Percentiles rank a stretch among this genome's conserved stretches.
These are phyloP conservation scores for Danaus plexippus DNA, from an alignment of 1,140 invertebrate species.

Conservation along the genomic window DNA sequence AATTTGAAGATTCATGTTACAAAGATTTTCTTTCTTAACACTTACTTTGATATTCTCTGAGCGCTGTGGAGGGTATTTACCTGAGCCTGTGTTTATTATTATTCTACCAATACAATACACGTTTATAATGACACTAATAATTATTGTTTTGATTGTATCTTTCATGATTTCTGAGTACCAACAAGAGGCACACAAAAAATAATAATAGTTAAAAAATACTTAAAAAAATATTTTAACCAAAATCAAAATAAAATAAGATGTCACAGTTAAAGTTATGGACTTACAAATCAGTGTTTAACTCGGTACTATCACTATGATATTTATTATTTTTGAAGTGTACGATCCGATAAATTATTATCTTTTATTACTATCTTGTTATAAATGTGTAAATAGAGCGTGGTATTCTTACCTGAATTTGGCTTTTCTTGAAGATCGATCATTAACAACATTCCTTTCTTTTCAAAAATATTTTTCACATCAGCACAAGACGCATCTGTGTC, in stretches of 20 bases:
- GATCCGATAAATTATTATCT: conserved; percentile 29
- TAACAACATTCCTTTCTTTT: conserved; percentile 59
- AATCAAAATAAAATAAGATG: conserved; percentile 1
- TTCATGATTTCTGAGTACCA: background rate
- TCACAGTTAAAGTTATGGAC: background rate
- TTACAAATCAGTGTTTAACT: too few relatives aligned
- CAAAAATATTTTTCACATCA: conserved; percentile 57
- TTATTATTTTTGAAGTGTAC: too few relatives aligned
- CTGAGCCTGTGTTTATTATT: too few relatives aligned
- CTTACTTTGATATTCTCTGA: too few relatives aligned
- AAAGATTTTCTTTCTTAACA: too few relatives aligned
- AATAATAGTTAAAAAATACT: conserved; percentile 1
- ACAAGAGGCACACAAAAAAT: background rate
- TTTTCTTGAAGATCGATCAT: conserved; percentile 52
- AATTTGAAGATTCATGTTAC: too few relatives aligned
- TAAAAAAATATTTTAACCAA: conserved; percentile 3
- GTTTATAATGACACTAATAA: background rate
- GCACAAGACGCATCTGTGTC: conserved; percentile 52
- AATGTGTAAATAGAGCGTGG: conserved; percentile 37
- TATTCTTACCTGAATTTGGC: conserved; percentile 64
- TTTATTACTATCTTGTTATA: conserved; percentile 40
- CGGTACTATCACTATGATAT: too few relatives aligned
- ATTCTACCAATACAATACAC: too few relatives aligned
- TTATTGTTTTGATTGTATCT: background rate
- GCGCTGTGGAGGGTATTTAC: too few relatives aligned